Base-by-base conservation (phyloP, 2,113 vertebrate genomes). In the Agelaius tricolor region DNA sequence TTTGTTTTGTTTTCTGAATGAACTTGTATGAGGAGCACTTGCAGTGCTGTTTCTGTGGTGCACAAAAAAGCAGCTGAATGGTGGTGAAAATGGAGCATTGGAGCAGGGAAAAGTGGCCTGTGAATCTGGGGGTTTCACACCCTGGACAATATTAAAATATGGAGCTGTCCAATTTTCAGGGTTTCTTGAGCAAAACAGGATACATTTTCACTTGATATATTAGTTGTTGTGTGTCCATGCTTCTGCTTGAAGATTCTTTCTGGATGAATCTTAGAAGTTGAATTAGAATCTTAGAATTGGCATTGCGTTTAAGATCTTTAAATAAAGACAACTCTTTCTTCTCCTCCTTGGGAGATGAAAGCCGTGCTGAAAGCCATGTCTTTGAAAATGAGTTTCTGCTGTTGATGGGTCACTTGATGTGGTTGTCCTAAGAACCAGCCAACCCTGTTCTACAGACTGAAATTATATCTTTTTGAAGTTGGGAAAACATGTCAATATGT, bases 391-490 rank as follows among this genome's bases (percentile, higher is more conserved):
- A 55, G 35, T 90, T 82, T 91, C 87, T 84, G 61, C 69, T 87
- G 31, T 76, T 90, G 67, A 95, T 95, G 72, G 84, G 87, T 95
- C 90, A 91, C 75, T 93, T 83, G 62, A 90, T 87, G 46, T 91
- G 71, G 78, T 73, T 96, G 92, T 81, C 49, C 92, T 67, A 89
- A 51, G 74, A 91, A 90, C 35, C 67, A 95, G 43, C 58, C 71
- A 85, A 83, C 65, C 35, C 85, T 74, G 22, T 47, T 89, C 74
- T 67, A 30, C 26, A 43, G 81, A 54, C 66, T 59, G 75, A 83
- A 77, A 77, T 88, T 44, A 69, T 19, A 49, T 33, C 24, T 76
- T 87, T 94, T 79, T 79, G 93, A 95, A 90, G 91, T 52, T 81
- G 69, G 87, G 78, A 93, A 94, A 76, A 66, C 83, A 93, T 77